Evolutionary conservation across 2,113 vertebrate species (phyloP).

Genomic region (Lutjanus erythropterus): DNA sequence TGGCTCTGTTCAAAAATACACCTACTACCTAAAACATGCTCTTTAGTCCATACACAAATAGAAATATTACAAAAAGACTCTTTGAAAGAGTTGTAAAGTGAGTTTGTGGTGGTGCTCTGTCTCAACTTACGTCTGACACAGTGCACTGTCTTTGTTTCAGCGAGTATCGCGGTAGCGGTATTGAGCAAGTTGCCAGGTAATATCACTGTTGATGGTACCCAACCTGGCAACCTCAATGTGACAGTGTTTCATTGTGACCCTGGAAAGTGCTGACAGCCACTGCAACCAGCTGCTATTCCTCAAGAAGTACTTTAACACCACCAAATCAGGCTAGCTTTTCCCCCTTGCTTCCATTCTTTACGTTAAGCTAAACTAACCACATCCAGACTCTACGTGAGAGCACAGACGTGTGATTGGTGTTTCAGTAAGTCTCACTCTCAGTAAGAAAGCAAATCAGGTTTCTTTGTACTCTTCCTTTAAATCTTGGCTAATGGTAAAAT

Average conservation of each 20-base stretch:
- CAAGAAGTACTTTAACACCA: not conserved
- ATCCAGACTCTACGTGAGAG: not conserved
- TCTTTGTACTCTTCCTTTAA: not conserved
- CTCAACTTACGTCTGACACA: too few species aligned
- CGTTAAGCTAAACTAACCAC: not conserved
- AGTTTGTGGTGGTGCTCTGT: too few species aligned
- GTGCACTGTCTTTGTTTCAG: not conserved
- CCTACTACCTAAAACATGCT: not conserved
- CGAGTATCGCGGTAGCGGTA: too few species aligned
- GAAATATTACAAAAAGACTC: not conserved
- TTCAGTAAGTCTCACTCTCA: not conserved
- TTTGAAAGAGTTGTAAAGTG: not conserved
- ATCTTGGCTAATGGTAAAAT: not conserved
- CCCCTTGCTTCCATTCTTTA: not conserved
- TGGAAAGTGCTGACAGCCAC: not conserved
- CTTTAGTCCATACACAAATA: not conserved
- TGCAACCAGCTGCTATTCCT: not conserved
- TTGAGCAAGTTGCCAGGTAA: not conserved
- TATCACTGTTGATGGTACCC: not conserved
- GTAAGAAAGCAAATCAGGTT: not conserved
- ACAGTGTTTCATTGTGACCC: not conserved
- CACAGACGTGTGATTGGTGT: not conserved
- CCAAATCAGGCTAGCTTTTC: not conserved
- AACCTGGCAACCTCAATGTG: conserved; percentile 2
- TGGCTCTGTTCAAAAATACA: not conserved